Percentiles rank a stretch among this genome's conserved stretches.
These are phyloP conservation scores for Sinhomidia bicolor DNA, from an alignment of 2,888 invertebrate genomes.

Conservation along the genomic window DNA sequence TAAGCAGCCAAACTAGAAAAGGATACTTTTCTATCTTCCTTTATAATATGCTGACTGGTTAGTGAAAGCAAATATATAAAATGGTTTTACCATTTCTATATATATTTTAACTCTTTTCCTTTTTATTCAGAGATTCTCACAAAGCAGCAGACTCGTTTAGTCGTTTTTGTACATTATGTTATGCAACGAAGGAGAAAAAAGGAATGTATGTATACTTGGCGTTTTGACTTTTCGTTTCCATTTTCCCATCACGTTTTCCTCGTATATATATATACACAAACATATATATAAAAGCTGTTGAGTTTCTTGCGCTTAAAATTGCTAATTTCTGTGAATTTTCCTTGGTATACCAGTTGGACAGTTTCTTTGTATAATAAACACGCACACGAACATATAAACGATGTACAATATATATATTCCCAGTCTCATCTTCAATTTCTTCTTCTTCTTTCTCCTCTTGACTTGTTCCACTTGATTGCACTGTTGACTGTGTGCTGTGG, in stretches of 20 bases:
- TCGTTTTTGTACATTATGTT: background rate
- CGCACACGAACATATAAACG: no score
- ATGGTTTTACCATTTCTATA: constrained; percentile 35
- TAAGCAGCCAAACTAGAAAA: constrained; percentile 31
- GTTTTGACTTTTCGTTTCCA: constrained; percentile 53
- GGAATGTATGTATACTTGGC: background rate
- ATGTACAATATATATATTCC: background rate
- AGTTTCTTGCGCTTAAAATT: constrained; percentile 53
- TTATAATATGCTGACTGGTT: background rate
- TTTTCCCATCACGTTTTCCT: constrained; percentile 61
- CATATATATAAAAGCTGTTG: constrained; percentile 51
- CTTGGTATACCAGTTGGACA: constrained; percentile 38
- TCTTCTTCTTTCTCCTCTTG: constrained; percentile 26
- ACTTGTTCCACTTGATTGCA: constrained; percentile 51
- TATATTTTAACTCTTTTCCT: no score
- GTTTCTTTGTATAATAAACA: no score
- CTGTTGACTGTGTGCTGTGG: background rate
- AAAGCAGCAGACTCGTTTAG: background rate
- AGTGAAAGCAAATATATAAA: constrained; percentile 49
- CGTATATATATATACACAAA: no score
- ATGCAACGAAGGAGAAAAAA: background rate
- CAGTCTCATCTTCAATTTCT: constrained; percentile 13
- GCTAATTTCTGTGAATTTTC: constrained; percentile 67
- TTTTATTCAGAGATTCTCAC: no score
- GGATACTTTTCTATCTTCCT: background rate